phyloP scores from a whole-genome alignment of 2,888 invertebrate species.

The Clepsis dumicolana region DNA sequence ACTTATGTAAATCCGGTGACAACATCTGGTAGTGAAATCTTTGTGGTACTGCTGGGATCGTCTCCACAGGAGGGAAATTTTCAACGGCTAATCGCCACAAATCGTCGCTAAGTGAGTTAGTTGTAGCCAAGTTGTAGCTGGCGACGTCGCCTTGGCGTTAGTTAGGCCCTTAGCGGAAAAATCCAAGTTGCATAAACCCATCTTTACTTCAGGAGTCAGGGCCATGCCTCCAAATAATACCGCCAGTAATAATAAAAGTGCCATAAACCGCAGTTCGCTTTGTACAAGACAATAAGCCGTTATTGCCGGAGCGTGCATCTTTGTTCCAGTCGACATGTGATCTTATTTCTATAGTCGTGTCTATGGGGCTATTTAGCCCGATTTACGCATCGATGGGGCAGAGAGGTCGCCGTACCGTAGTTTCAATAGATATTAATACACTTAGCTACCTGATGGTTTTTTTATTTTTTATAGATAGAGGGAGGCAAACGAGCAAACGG shows the following conservation, averaged over 20 bases:
- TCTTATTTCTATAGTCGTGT: background rate
- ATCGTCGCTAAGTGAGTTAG: no score
- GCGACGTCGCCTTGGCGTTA: background rate
- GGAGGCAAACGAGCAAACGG: no score
- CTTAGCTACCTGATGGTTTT: no score
- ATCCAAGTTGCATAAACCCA: conserved; percentile 11
- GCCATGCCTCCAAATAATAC: conserved; percentile 25
- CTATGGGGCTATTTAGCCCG: background rate
- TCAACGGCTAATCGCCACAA: no score
- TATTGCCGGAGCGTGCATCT: conserved; percentile 26
- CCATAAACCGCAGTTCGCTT: conserved; percentile 33
- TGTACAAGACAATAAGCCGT: conserved; percentile 25
- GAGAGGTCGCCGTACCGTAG: no score
- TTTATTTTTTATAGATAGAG: no score
- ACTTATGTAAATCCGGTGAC: no score
- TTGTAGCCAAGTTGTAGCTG: no score
- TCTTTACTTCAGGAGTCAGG: conserved; percentile 35
- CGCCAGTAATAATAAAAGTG: conserved; percentile 37
- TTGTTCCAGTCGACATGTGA: background rate
- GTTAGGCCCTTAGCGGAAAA: background rate
- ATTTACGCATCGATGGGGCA: background rate
- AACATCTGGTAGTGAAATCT: no score
- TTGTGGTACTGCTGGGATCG: no score
- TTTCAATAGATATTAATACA: no score
- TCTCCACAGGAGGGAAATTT: no score